Base-by-base conservation (phyloP, 1,140 invertebrate species). In the Ceratina australensis region DNA sequence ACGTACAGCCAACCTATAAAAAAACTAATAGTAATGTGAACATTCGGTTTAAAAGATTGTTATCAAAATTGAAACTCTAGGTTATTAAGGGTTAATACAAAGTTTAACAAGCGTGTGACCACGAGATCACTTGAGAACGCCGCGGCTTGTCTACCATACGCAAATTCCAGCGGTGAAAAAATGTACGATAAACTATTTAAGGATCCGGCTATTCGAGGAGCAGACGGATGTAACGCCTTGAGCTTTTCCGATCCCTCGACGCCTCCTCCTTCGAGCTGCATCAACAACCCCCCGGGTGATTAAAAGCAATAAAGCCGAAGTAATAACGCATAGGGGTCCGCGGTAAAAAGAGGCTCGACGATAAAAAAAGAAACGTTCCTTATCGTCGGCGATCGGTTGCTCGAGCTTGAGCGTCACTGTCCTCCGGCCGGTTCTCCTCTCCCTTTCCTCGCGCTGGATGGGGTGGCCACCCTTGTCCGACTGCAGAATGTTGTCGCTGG, bases 401-500 rank as follows among this genome's bases (percentile, higher is more conserved):
- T 63, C 81, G 65, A 82, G 87, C 86, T 89, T 91, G 90, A 92
- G 90, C 88, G 87, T 91, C 91, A 92, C 90, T 92, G 91, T 87
- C 87, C 86, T 42, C 80, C 85, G 73, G 83, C 49, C 74, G 56
- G 80, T 77, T 63, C 79, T 74, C 63, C 18, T 77, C n/a, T 42
- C 33, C 33, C 33, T 42, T 42, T 42, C 33, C 33, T 42, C 33
- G 33, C 33, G n/a, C 33, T 42, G 76, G 78, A 87, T 84, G 89
- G 88, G 88, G 80, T 90, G 87, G 89, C 87, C 89, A 91, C 90
- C 91, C 90, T 91, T 86, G 88, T 85, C 87, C 87, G 88, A 82
- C 87, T 90, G 87, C 85, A 90, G 89, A 92, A 91, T 91, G 91
- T 91, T 91, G 89, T 90, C 88, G 89, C 87, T 92, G 87, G 90